Evolutionary conservation across 2,797 vertebrate genomes (phyloP).

Genomic region (Chrosomus eos): DNA sequence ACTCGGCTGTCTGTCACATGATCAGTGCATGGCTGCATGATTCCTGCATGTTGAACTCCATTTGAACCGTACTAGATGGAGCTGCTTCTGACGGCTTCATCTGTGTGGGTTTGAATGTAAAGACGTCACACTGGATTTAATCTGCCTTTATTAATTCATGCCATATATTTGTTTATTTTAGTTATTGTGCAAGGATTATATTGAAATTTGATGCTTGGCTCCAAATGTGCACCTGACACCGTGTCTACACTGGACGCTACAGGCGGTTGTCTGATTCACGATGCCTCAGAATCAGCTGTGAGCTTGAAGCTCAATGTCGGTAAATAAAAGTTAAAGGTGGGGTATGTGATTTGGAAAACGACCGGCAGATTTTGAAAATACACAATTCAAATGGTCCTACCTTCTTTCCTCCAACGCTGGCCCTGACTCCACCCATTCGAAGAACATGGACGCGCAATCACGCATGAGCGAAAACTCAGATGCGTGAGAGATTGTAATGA

Average conservation of each 20-base stretch:
- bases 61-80: conserved; percentile 14
- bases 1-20: conserved; percentile 69
- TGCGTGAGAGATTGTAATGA: too few relatives aligned
- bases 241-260: neutral
- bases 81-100: neutral
- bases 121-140: conserved; percentile 4
- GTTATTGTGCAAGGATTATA: neutral
- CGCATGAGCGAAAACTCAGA: too few relatives aligned
- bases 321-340: neutral
- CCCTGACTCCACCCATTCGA: too few relatives aligned
- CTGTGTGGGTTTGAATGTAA: neutral
- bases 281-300: neutral
- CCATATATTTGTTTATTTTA: neutral
- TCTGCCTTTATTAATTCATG: conserved; percentile 1
- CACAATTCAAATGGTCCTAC: too few relatives aligned
- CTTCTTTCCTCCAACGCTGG: too few relatives aligned
- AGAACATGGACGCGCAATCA: too few relatives aligned
- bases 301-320: neutral
- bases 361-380: too few relatives aligned
- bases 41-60: conserved; percentile 80
- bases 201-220: neutral
- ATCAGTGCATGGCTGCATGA: conserved; percentile 89
- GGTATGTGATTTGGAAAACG: too few relatives aligned
- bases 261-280: neutral
- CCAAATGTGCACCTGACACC: neutral